phyloP scores from a whole-genome alignment of 2,113 vertebrate genomes.

The Ochotona curzoniae region DNA sequence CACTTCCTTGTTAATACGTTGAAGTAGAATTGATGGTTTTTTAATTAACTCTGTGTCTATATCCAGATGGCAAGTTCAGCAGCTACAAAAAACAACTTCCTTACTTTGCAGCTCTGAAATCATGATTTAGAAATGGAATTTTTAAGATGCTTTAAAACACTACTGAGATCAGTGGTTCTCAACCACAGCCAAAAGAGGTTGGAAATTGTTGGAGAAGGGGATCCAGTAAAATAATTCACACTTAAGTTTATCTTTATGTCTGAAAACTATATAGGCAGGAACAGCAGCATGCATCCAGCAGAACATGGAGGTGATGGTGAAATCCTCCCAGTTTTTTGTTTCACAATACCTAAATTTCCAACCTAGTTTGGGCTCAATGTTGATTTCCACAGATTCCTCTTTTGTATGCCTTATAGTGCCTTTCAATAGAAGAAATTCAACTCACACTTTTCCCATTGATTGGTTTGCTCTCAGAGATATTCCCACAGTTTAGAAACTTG shows the following conservation, averaged over 20 bases:
- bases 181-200: neutral
- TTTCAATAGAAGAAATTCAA: slow-evolving; percentile 22
- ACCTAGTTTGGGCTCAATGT: neutral
- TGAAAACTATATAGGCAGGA: neutral
- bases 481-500: neutral
- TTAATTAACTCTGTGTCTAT: slow-evolving; percentile 50
- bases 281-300: neutral
- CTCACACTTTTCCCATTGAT: neutral
- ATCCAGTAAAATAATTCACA: slow-evolving; percentile 4
- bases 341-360: slow-evolving; percentile 26
- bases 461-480: neutral
- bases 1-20: slow-evolving; percentile 40
- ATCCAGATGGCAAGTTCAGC: slow-evolving; percentile 47
- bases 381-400: slow-evolving; percentile 13
- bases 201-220: neutral
- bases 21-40: slow-evolving; percentile 35
- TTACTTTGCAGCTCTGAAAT: slow-evolving; percentile 40
- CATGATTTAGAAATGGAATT: slow-evolving; percentile 28
- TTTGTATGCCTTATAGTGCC: neutral
- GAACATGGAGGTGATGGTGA: neutral
- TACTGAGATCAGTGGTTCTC: neutral
- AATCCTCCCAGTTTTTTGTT: slow-evolving; percentile 24
- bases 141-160: slow-evolving; percentile 18
- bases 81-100: slow-evolving; percentile 23
- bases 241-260: neutral